These are phyloP conservation scores for Pluvianellus socialis DNA, from an alignment of 2,113 vertebrate species.

Conservation along the genomic window DNA sequence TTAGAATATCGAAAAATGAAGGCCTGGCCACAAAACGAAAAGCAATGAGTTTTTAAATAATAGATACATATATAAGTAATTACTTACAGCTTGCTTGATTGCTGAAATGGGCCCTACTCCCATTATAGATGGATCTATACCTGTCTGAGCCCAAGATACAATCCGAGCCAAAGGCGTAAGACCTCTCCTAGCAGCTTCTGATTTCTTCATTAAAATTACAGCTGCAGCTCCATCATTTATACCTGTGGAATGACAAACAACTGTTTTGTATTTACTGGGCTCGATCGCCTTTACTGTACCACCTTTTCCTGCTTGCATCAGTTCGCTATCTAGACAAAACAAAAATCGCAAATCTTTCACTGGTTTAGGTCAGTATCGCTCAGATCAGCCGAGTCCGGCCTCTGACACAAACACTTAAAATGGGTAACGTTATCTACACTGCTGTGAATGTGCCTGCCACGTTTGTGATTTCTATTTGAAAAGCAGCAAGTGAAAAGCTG, in stretches of 20 bases:
- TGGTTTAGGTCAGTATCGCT: not conserved
- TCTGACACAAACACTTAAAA: not conserved
- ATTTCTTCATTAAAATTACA: conserved; percentile 90
- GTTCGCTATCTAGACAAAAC: not conserved
- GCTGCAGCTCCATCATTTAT: conserved; percentile 95
- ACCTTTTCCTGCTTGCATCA: not conserved
- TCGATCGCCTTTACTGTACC: not conserved
- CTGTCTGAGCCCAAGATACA: conserved; percentile 88
- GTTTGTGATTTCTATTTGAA: not conserved
- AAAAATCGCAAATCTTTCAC: not conserved
- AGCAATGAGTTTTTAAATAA: not conserved
- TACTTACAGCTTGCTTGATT: conserved; percentile 92
- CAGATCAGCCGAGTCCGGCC: not conserved
- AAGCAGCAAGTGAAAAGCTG: not conserved
- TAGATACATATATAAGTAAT: not conserved
- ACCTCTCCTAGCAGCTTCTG: conserved; percentile 83
- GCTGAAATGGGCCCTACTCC: conserved; percentile 90
- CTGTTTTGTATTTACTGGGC: not conserved
- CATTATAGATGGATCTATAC: conserved; percentile 93
- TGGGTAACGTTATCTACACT: not conserved
- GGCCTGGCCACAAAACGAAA: not conserved
- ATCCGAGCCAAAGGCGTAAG: conserved; percentile 85
- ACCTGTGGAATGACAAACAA: conserved; percentile 70
- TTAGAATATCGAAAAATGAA: not conserved
- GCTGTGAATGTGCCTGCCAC: not conserved